Base-by-base conservation (phyloP, 2,113 vertebrate species). In the Scomber japonicus region DNA sequence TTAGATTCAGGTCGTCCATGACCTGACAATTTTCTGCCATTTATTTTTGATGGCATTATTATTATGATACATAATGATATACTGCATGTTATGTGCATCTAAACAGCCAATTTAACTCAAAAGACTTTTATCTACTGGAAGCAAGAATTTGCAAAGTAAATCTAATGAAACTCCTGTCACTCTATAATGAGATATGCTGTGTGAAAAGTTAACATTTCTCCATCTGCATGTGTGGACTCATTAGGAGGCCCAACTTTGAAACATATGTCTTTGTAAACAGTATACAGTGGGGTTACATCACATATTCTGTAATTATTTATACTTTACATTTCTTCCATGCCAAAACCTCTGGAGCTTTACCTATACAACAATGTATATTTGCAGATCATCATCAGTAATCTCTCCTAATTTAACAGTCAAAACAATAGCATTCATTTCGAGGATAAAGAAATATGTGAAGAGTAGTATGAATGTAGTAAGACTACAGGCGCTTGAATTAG, bases 401-500 rank as follows among this genome's bases (percentile, higher is more conserved):
- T 9, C 8, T 40, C 35, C 35, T 7, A 40, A 40, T 45, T 16
- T 9, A 6, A 59, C 17, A 24, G 4, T 4, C 51, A 15, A 19
- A 60, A 50, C 14, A 50, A 60, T 19, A 11, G 44, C 51, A 57
- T 63, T 9, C 59, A 31, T 40, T 16, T 6, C 40, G 24, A 71
- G 56, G 35, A 59, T 11, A 3, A 13, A 48, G 44, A 12, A 30
- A 71, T 44, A 1, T 62, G n/a, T 21, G 45, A 71, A 16, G 44
- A 35, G 44, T 1, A 11, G 19, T 51, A 27, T 40, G 54, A 80
- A 51, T 51, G n/a, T 13, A 53, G 35, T 10, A 10, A 21, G 53
- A 44, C 51, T 27, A 49, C 44, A 49, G 65, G 24, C 46, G 75
- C 65, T 70, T 50, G n/a, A 66, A 75, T 70, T 60, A 69, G 44